Base-by-base conservation (phyloP, 2,797 vertebrate species). In the Delichon dasypus region DNA sequence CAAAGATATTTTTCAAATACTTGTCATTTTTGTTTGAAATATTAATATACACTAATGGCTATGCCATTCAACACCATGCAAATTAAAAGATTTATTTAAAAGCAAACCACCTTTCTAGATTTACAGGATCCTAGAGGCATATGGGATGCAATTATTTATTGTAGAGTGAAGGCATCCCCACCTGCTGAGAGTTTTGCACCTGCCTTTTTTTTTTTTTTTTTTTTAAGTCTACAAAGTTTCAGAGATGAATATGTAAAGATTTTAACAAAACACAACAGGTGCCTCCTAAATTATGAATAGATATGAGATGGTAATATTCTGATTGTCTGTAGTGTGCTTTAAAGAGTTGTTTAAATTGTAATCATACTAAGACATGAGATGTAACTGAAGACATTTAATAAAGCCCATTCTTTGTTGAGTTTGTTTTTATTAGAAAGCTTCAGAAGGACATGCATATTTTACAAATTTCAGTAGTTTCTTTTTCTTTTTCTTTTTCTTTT, bases 191-290 rank as follows among this genome's bases (percentile, higher is more conserved):
- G 17, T 66, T 83, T 88, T 95, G 70, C 51, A 77, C 11, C 11
- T 30, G 25, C 7, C 19, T 73, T 79, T 67, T 71, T 75, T 55
- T 5, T 10, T 71, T 10, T 71, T 75, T 38, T 62, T 60, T 71
- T 75, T 55, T 5, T 10, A 94, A 13, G 10, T 14, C 20, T 65
- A 50, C 47, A 51, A 68, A 12, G 73, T 94, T 85, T 82, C 30
- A 80, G 51, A 68, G 23, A 76, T 78, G 81, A 77, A 54, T 64
- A 96, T 64, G 88, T 91, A 91, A 97, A 91, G 71, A 95, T 96
- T 98, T 96, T 97, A 79, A 92, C 75, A 96, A 97, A 96, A 96
- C 77, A 96, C 93, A 78, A 88, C 88, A 94, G 91, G 73, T 97
- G 95, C 77, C 68, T 93, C 91, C 96, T 97, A 93, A 97, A 97